Evolutionary conservation across 2,888 invertebrate species (phyloP).

Genomic region (Philonicus albiceps): DNA sequence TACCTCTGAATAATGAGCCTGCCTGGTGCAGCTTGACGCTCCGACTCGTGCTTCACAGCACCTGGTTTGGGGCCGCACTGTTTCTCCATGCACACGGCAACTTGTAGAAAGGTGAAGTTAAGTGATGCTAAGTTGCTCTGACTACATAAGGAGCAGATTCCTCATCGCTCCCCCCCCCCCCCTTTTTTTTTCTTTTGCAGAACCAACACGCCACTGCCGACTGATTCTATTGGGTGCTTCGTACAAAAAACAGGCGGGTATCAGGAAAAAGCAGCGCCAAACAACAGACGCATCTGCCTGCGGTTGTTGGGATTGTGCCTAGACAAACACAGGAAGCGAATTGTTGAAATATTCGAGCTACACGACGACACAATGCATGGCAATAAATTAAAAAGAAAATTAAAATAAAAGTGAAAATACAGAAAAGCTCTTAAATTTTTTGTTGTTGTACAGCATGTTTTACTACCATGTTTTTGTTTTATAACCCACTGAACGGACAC

Average conservation of each 20-base stretch:
- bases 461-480: background rate
- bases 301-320: conserved; percentile 7
- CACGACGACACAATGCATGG: background rate
- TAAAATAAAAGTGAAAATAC: background rate
- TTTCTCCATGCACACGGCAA: background rate
- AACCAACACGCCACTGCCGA: background rate
- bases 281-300: conserved; percentile 20
- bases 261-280: background rate
- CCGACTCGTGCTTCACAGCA: background rate
- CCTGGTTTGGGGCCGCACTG: background rate
- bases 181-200: background rate
- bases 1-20: conserved; percentile 30
- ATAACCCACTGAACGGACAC: background rate
- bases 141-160: background rate
- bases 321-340: background rate
- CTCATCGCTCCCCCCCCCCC: background rate
- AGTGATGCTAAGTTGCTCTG: conserved; percentile 34
- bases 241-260: background rate
- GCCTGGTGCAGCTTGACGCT: background rate
- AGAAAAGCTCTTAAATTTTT: background rate
- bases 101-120: conserved; percentile 35
- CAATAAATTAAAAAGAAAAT: background rate
- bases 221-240: background rate
- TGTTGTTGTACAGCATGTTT: background rate
- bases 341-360: background rate